A percentile compares a stretch with the other conserved stretches of the same genome.
Evolutionary conservation across 2,113 vertebrate genomes (phyloP).

Genomic region (Agapornis roseicollis): DNA sequence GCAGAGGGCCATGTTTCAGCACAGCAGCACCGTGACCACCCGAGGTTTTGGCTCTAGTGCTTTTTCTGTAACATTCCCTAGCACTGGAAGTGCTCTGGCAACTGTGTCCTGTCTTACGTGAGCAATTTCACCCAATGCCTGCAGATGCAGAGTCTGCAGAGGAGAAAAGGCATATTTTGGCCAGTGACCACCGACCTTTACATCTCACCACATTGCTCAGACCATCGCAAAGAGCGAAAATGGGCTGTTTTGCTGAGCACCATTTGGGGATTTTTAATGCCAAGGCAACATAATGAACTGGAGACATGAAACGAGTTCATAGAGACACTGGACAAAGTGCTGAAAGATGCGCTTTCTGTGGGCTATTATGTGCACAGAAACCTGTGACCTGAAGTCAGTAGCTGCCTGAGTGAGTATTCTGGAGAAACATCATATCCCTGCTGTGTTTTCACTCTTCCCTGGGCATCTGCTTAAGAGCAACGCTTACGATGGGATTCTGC

Average conservation of each 20-base stretch:
- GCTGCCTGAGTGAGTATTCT: background rate
- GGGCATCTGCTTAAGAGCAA: background rate
- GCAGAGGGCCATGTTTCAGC: background rate
- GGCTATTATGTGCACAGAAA: background rate
- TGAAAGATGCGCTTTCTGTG: background rate
- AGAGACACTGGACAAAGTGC: background rate
- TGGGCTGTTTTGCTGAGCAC: background rate
- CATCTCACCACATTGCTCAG: background rate
- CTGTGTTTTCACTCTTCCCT: background rate
- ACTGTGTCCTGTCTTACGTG: background rate
- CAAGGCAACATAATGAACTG: background rate
- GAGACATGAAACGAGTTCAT: background rate
- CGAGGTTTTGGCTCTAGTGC: background rate
- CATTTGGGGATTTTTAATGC: background rate
- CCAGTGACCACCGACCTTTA: background rate
- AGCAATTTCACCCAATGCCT: background rate
- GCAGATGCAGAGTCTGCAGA: background rate
- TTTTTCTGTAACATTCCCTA: background rate
- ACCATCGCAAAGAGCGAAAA: background rate
- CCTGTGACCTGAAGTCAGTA: background rate
- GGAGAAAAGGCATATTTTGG: background rate
- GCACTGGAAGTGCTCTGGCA: background rate
- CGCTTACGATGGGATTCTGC: background rate
- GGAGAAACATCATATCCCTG: background rate
- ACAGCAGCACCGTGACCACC: background rate